Percentiles rank a stretch among this genome's conserved stretches.
These are phyloP conservation scores for Chrosomus eos DNA, from an alignment of 2,797 vertebrate species.

Conservation along the genomic window DNA sequence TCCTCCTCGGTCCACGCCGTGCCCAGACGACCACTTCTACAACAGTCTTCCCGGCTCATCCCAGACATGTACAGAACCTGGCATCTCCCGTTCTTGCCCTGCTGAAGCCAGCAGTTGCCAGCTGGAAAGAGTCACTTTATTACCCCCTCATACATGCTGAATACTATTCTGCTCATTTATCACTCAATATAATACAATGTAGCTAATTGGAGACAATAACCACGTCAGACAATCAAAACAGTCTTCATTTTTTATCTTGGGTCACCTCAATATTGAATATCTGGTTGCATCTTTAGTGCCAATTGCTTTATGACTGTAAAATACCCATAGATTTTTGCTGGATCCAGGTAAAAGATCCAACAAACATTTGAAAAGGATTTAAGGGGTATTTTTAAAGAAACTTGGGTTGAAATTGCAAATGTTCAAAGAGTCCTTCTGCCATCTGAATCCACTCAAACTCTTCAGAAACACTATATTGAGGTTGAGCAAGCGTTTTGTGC, in stretches of 20 bases:
- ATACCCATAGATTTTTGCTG: background rate
- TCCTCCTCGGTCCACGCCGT: conserved; percentile 89
- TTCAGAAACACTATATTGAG: background rate
- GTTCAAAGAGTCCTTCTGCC: background rate
- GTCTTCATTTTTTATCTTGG: background rate
- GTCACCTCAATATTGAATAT: background rate
- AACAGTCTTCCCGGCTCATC: conserved; percentile 86
- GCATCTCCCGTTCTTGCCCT: conserved; percentile 88
- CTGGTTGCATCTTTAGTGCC: background rate
- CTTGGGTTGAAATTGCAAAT: background rate
- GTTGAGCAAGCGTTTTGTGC: conserved; percentile 18
- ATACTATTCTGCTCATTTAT: background rate
- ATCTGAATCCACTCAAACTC: conserved; percentile 39
- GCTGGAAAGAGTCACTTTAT: conserved; percentile 71
- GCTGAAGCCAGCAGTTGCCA: conserved; percentile 91
- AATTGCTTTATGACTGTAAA: background rate
- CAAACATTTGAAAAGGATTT: background rate
- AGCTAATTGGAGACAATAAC: background rate
- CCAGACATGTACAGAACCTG: conserved; percentile 87
- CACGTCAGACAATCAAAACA: background rate
- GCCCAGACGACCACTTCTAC: conserved; percentile 83
- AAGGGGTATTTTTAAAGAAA: background rate
- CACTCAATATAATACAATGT: background rate
- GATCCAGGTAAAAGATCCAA: background rate
- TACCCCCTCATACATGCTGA: background rate